Evolutionary conservation across 2,888 invertebrate species (phyloP), one percentile per base, ranked within the genome.

Genomic region (Agrotis puta): DNA sequence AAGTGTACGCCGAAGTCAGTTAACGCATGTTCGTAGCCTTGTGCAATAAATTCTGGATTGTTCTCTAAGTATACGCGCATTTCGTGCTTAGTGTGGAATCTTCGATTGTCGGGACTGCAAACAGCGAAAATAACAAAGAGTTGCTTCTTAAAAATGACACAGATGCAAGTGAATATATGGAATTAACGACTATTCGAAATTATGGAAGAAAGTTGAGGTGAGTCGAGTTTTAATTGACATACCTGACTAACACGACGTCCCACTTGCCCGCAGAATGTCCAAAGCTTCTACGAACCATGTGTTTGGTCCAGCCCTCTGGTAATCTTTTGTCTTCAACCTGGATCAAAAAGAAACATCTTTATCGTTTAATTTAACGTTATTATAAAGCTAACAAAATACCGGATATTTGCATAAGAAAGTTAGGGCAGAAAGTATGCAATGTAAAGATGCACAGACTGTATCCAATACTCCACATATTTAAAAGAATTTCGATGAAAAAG

Each of bases 251-350:
- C 57, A 98, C 97, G 3, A 98, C 97, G 88, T 98, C 98, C 98
- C 98, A 98, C 89, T 98, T 98, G 11, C 98, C 98, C 16, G 97
- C 97, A 27, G 98, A 97, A 56, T 97, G 96, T 0, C 97, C 97
- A 63, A 96, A 93, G 82, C 96, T 96, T 45, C 98, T 96, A 79
- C 98, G 97, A 33, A 97, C 97, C 93, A 98, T 97, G 89, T 98
- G 98, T 89, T 98, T 98, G 0, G 97, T 96, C 98, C 98, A 98
- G 3, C 97, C 98, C 1, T 96, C 91, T 0, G 98, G 98, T 77
- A 98, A 91, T 64, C 98, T 96, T 87, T 97, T 97, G 90, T 98
- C 98, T 62, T 97, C 96, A 9, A 98, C 98, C 92, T 98, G 5
- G 3, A 76, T 69, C 18, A 39, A 66, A 27, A 16, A 57, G 11